Percentiles rank a stretch among this genome's conserved stretches.
Conservation (phyloP, 2,113 vertebrate species). For the Semnornis frantzii region DNA sequence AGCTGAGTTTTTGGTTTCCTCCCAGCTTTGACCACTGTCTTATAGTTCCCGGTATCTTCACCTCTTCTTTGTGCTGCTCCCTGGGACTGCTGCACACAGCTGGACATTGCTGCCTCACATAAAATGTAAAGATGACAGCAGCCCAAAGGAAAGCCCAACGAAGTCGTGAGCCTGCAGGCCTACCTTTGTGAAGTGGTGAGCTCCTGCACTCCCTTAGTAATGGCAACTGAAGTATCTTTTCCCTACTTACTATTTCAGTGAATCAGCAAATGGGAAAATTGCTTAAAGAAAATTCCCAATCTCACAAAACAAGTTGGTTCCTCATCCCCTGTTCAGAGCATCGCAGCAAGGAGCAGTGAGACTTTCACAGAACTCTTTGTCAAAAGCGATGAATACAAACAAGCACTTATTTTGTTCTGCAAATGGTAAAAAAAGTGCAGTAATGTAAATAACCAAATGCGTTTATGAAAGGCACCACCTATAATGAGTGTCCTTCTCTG, state of each 20-base stretch:
- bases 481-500: background rate
- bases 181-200: background rate
- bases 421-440: background rate
- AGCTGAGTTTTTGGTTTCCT: background rate
- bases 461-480: background rate
- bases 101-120: background rate
- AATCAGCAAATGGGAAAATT: background rate
- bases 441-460: background rate
- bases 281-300: background rate
- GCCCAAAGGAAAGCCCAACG: background rate
- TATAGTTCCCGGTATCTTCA: background rate
- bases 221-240: background rate
- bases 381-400: background rate
- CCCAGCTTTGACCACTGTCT: background rate
- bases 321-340: background rate
- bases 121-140: background rate
- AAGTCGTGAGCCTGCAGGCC: background rate
- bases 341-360: background rate
- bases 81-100: background rate
- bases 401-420: background rate
- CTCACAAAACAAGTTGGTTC: background rate
- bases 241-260: background rate
- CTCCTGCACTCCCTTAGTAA: background rate
- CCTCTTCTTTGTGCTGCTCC: background rate
- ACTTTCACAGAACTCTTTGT: background rate